Evolutionary conservation across 1,140 invertebrate species (phyloP).

Genomic region (Drosophila rhopaloa): DNA sequence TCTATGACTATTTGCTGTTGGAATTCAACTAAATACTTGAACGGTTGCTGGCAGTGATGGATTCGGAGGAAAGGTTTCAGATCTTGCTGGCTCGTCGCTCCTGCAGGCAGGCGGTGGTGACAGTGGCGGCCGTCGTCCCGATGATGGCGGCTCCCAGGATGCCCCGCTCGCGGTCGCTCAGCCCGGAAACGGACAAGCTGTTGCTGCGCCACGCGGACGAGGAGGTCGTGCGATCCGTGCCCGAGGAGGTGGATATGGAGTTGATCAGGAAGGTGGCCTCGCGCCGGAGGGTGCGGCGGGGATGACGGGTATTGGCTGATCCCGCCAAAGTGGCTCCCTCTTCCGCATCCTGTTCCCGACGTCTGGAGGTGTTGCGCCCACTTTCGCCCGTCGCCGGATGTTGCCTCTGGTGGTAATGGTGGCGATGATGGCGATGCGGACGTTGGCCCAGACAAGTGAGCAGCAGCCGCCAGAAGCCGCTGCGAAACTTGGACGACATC

Average conservation of each 20-base stretch:
- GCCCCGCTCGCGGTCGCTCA: conserved; percentile 55
- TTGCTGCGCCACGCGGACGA: conserved; percentile 71
- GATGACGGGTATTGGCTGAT: conserved; percentile 17
- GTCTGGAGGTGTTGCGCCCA: conserved; percentile 28
- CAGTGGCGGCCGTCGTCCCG: conserved; percentile 68
- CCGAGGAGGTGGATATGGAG: conserved; percentile 78
- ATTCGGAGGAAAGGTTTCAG: conserved; percentile 18
- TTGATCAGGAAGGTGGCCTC: conserved; percentile 78
- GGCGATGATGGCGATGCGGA: conserved; percentile 51
- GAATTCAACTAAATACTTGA: conserved; percentile 73
- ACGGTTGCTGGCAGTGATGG: conserved; percentile 19
- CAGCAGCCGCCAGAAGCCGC: conserved; percentile 88
- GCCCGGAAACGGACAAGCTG: conserved; percentile 65
- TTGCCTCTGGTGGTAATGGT: conserved; percentile 43
- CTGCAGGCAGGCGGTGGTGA: conserved; percentile 66
- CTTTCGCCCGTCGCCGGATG: conserved; percentile 37
- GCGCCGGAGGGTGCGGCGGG: conserved; percentile 60
- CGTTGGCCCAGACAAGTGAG: conserved; percentile 62
- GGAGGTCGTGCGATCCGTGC: conserved; percentile 72
- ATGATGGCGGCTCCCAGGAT: conserved; percentile 69
- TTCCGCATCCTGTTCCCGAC: conserved; percentile 43
- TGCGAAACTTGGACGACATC: conserved; percentile 95
- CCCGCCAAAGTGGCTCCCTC: conserved; percentile 28
- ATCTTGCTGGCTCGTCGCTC: conserved; percentile 63
- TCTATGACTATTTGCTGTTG: conserved; percentile 68